Evolutionary conservation across 2,797 vertebrate genomes (phyloP), one percentile per base, ranked within the genome.

Genomic region (Balearica regulorum): DNA sequence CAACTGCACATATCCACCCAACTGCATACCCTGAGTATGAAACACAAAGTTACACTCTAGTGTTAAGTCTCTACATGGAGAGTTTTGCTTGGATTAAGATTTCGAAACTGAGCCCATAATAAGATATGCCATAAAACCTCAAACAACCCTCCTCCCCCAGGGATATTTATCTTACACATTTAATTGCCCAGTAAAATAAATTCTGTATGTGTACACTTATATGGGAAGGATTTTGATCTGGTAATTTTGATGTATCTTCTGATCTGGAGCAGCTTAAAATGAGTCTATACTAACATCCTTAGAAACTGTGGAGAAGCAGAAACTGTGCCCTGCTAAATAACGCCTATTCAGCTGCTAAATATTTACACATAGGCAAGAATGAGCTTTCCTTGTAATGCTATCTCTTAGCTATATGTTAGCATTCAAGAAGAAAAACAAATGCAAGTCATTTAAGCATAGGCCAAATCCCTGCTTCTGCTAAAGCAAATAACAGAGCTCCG

Each of bases 161-260:
- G 96, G 93, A 44, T 97, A 93, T 94, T 95, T 94, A 95, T 96
- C 94, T 97, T 95, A 88, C 89, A 83, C 87, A 43, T 91, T 94
- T 94, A 96, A 96, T 96, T 95, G 87, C 91, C 79, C 93, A 88
- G 90, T 93, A 94, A 95, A 93, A 96, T 94, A 95, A 96, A 93
- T 93, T 92, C 83, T 91, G 73, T 65, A 33, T 90, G 91, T 51
- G 71, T 95, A 90, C 65, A 62, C 66, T 93, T 83, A 76, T 71
- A 92, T 60, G 71, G 77, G 70, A 85, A 90, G 80, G 75, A 89
- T 92, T 94, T 95, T 94, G 90, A 93, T 87, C 83, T 90, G 84
- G 87, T 89, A 72, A 86, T 95, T 87, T 80, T 28, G 21, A 89
- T 78, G 58, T 91, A 84, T 86, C 84, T 94, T 82, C 83, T 97